Base-by-base conservation (phyloP, 2,888 invertebrate species). In the Hirtodrosophila histrioides region DNA sequence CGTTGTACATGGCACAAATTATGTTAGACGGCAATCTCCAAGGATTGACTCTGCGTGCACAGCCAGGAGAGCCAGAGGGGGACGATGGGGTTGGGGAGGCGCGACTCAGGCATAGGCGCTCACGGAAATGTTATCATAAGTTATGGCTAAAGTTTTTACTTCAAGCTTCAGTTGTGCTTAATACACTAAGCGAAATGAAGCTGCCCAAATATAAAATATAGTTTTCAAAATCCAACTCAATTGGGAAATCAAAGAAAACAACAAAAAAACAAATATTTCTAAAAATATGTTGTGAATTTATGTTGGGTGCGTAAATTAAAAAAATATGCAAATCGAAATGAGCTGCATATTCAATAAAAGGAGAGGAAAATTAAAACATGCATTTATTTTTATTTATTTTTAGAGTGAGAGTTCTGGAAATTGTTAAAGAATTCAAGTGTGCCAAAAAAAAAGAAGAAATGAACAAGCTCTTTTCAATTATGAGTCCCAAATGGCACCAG, bases 121-220 rank as follows among this genome's bases (percentile, higher is more conserved):
- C 66, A 70, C 80, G 76, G 74, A 86, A 76, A 88, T 83, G 83
- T 76, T 88, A 88, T 83, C 88, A 86, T 79, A 86, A 83, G 69
- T 83, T 83, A 88, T 88, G 80, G 76, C 61, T 10, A 83, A 83
- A 83, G 86, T 82, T 82, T 82, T 70, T 58, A 62, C 41, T 31
- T 44, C 23, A 23, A 45, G 65, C 67, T 57, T 39, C 41, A 65
- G 54, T 68, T 56, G 41, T n/a, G 39, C 29, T 17, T 44, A 29
- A 9, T 69, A 71, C 88, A 87, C 83, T 78, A 44, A 55, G 11
- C 49, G 37, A 79, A 63, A 63, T 44, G 4, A 54, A 49, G 24
- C 33, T 17, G 27, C 29, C 6, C 33, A 29, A 41, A 17, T 17
- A 17, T 17, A 35, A 23, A 31, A 33, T 4, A 40, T 2, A 29